A percentile compares a stretch with the other conserved stretches of the same genome.
These are phyloP conservation scores for Catocala fraxini DNA, from an alignment of 2,888 invertebrate genomes.

Conservation along the genomic window DNA sequence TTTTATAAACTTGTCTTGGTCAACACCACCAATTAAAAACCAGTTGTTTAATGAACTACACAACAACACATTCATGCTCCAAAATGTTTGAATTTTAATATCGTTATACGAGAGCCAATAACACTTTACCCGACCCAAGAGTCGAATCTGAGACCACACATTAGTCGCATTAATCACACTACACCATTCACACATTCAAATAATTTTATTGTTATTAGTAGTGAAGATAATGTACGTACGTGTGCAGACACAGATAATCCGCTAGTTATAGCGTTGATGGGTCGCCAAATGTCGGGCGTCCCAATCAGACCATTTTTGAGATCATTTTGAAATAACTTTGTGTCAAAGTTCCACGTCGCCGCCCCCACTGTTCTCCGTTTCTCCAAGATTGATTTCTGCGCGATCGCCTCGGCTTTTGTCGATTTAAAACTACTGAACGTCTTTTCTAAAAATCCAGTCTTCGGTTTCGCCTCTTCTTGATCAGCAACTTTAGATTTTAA, in stretches of 20 bases:
- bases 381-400: constrained; percentile 85
- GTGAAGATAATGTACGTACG: constrained; percentile 65
- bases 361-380: constrained; percentile 90
- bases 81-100: no score
- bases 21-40: no score
- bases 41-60: no score
- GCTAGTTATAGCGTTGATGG: constrained; percentile 89
- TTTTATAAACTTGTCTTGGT: no score
- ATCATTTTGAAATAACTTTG: constrained; percentile 89
- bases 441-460: constrained; percentile 82
- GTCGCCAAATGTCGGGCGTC: constrained; percentile 91
- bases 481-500: constrained; percentile 74
- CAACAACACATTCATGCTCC: no score
- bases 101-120: no score
- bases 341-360: constrained; percentile 90
- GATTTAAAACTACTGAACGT: constrained; percentile 83
- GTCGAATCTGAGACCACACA: no score
- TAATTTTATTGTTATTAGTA: constrained; percentile 25
- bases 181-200: no score
- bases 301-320: constrained; percentile 88
- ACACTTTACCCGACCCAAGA: no score
- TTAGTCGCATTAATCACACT: no score
- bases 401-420: constrained; percentile 76
- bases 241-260: constrained; percentile 85
- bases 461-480: constrained; percentile 82